Evolutionary conservation across 2,113 vertebrate genomes (phyloP).

Genomic region (Nansenia antarctica): DNA sequence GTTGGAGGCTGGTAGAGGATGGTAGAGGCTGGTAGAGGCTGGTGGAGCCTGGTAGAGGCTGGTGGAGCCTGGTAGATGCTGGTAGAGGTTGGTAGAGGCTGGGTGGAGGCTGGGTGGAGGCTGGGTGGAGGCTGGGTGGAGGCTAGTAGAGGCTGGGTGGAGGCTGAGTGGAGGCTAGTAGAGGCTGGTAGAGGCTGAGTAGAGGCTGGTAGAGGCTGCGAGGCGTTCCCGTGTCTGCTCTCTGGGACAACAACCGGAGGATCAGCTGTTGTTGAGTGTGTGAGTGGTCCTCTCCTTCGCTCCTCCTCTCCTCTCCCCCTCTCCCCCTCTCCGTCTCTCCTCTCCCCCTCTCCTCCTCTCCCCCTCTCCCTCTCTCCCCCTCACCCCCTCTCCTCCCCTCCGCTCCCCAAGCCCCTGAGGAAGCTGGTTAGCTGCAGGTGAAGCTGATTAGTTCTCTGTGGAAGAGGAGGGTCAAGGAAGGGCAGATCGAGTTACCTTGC

Average conservation of each 20-base stretch:
- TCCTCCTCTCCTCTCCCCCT: no score
- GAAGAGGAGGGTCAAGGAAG: conserved; percentile 70
- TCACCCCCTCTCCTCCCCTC: no score
- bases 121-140: no score
- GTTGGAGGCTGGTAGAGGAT: conserved; percentile 40
- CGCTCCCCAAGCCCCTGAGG: conserved; percentile 25
- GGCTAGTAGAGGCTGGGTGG: no score
- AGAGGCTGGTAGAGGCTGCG: conserved; percentile 48
- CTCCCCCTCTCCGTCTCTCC: no score
- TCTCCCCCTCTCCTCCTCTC: no score
- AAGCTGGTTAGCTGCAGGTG: conserved; percentile 68
- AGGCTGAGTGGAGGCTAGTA: no score
- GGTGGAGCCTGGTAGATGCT: conserved; percentile 37
- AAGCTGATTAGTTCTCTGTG: conserved; percentile 71
- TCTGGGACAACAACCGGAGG: conserved; percentile 48
- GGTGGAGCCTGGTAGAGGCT: conserved; percentile 38
- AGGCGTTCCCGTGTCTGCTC: conserved; percentile 39
- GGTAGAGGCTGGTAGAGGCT: conserved; percentile 41
- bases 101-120: no score
- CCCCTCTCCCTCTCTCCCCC: no score
- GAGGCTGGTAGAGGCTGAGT: conserved; percentile 38
- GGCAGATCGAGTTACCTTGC: conserved; percentile 61
- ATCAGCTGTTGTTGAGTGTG: conserved; percentile 73
- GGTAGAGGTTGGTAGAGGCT: conserved; percentile 41
- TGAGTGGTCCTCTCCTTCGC: no score